Conservation (phyloP, 2,797 vertebrate genomes). For the Catamblyrhynchus diadema region DNA sequence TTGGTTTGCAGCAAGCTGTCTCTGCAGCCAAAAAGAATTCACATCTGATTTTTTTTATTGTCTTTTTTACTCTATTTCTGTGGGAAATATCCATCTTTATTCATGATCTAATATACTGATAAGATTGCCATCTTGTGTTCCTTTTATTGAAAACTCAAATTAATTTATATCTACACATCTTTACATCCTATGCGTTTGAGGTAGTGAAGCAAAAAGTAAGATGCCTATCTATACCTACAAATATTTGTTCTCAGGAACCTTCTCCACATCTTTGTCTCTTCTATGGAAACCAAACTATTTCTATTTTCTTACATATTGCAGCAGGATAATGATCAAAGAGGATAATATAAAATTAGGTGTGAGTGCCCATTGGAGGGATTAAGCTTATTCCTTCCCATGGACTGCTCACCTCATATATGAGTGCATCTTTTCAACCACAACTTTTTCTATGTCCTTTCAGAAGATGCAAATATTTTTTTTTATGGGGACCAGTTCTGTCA, state of each 20-base stretch:
- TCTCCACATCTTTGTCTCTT: background rate
- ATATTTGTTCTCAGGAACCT: background rate
- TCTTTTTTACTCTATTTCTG: background rate
- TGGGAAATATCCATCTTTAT: background rate
- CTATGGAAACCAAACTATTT: background rate
- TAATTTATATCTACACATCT: background rate
- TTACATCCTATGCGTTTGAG: background rate
- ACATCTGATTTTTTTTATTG: background rate
- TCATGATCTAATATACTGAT: fast-evolving
- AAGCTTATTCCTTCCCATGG: background rate
- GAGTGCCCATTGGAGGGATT: background rate
- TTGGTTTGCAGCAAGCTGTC: background rate
- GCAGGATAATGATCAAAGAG: background rate
- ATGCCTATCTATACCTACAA: background rate
- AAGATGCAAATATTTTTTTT: background rate
- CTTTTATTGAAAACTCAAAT: background rate
- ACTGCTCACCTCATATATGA: background rate
- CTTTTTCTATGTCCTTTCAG: background rate
- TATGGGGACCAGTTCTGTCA: background rate
- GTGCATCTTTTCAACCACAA: background rate
- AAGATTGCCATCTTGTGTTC: background rate
- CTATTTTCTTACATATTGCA: background rate
- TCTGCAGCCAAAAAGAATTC: background rate
- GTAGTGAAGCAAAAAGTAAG: background rate
- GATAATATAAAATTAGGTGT: background rate